Conservation (phyloP, 1,140 invertebrate genomes). For the Harlomillsia oculata region DNA sequence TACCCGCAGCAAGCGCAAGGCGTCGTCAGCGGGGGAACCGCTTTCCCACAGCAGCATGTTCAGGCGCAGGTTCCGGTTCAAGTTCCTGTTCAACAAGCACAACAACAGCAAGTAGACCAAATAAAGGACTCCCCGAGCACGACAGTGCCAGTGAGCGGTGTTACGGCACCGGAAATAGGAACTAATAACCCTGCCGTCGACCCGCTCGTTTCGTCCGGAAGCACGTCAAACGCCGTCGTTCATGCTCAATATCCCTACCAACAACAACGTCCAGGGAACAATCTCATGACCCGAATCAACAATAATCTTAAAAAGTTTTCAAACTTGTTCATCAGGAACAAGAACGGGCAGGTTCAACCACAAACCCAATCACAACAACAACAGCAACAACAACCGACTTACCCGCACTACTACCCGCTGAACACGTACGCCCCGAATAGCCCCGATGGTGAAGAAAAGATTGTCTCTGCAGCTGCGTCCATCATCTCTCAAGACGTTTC, state of each 20-base stretch:
- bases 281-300: conserved; percentile 9
- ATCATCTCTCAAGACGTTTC: background rate
- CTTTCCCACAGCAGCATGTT: background rate
- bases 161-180: no score
- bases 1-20: background rate
- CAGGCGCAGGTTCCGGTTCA: background rate
- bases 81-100: background rate
- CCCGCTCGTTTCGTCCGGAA: background rate
- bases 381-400: conserved; percentile 11
- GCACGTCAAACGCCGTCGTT: background rate
- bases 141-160: no score
- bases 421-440: conserved; percentile 18
- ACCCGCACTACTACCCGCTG: conserved; percentile 29
- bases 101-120: conserved; percentile 20
- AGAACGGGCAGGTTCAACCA: conserved; percentile 3
- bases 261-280: conserved; percentile 4
- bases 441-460: no score
- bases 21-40: background rate
- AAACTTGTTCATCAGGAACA: conserved; percentile 13
- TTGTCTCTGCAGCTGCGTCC: no score
- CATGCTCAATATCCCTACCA: background rate
- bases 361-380: conserved; percentile 3
- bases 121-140: background rate
- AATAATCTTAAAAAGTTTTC: conserved; percentile 10
- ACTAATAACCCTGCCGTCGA: no score